A percentile compares a stretch with the other conserved stretches of the same genome.
These are phyloP conservation scores for Excalfactoria chinensis DNA, from an alignment of 2,113 vertebrate genomes.

Conservation along the genomic window DNA sequence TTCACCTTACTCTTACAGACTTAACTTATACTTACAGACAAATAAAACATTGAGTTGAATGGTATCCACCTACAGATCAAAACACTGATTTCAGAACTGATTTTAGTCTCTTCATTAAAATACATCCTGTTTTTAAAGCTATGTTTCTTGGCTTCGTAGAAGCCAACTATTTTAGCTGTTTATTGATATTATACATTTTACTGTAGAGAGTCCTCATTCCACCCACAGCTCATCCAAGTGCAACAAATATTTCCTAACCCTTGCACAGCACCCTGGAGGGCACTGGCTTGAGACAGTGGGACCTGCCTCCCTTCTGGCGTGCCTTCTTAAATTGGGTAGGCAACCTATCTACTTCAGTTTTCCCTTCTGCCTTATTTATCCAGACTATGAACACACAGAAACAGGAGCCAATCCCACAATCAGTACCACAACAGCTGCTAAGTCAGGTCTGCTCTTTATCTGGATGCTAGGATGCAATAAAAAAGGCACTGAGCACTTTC, in stretches of 20 bases:
- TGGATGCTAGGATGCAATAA: background rate
- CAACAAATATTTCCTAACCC: background rate
- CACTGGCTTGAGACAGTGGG: background rate
- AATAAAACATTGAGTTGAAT: background rate
- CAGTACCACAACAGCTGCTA: background rate
- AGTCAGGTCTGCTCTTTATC: background rate
- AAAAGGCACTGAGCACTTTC: background rate
- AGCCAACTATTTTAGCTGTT: slow-evolving; percentile 25
- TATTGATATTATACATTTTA: background rate
- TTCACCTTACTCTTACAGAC: background rate
- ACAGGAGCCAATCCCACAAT: background rate
- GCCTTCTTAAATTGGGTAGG: background rate
- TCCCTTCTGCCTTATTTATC: background rate
- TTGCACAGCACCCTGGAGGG: background rate
- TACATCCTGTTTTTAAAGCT: slow-evolving; percentile 6
- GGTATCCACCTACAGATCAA: slow-evolving; percentile 36
- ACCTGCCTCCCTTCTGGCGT: background rate
- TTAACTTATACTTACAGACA: background rate
- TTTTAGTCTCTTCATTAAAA: slow-evolving; percentile 14
- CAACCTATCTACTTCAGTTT: background rate
- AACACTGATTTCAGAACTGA: slow-evolving; percentile 2
- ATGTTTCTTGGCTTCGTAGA: background rate
- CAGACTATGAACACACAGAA: background rate
- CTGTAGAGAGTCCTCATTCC: background rate
- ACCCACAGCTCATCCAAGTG: background rate